phyloP scores from a whole-genome alignment of 1,140 invertebrate species.

The Antheraea mylitta region DNA sequence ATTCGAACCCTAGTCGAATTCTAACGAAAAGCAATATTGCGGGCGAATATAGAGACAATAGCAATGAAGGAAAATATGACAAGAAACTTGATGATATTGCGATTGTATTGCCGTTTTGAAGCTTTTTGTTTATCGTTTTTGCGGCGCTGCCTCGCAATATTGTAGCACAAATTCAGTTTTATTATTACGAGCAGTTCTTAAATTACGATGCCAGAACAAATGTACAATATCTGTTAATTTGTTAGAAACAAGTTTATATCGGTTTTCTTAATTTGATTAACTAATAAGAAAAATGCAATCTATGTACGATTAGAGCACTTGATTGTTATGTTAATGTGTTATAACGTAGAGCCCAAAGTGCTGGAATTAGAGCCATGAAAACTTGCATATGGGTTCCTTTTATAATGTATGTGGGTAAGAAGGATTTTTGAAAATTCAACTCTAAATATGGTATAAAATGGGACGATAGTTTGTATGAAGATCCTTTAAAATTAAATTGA shows the following conservation, averaged over 20 bases:
- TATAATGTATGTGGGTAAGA: too few relatives aligned
- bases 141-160: background rate
- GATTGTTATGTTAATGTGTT: too few relatives aligned
- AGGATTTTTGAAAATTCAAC: too few relatives aligned
- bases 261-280: too few relatives aligned
- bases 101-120: conserved; percentile 8
- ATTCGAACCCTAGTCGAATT: conserved; percentile 1
- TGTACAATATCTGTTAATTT: background rate
- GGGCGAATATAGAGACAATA: background rate
- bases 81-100: conserved; percentile 6
- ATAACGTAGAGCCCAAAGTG: too few relatives aligned
- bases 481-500: too few relatives aligned
- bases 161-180: background rate
- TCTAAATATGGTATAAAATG: too few relatives aligned
- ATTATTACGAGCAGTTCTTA: background rate
- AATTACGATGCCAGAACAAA: background rate
- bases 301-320: too few relatives aligned
- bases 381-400: too few relatives aligned
- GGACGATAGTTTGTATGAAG: too few relatives aligned
- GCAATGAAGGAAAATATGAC: conserved; percentile 4
- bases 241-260: background rate
- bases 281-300: too few relatives aligned
- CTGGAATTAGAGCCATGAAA: too few relatives aligned
- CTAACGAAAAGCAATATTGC: conserved; percentile 4
- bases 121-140: background rate